Evolutionary conservation across 2,888 invertebrate genomes (phyloP).

Genomic region (Acrocyrtus sp.): DNA sequence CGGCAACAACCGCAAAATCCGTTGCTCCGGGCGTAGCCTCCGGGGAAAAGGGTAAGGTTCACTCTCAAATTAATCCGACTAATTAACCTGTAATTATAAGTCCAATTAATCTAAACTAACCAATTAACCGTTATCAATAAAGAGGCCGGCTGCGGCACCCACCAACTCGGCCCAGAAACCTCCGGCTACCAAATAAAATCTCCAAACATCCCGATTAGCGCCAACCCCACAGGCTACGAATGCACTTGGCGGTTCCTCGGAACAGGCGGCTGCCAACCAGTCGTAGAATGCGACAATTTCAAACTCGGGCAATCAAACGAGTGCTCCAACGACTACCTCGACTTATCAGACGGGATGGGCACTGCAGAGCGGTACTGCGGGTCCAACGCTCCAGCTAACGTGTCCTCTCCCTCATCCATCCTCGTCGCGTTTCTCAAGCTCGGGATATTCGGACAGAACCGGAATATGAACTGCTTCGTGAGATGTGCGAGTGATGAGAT

Average conservation of each 20-base stretch:
- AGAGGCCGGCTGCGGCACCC: slow-evolving; percentile 53
- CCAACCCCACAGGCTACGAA: slow-evolving; percentile 40
- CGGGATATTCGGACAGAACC: slow-evolving; percentile 19
- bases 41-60: neutral
- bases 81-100: neutral
- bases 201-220: slow-evolving; percentile 34
- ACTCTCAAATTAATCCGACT: neutral
- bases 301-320: slow-evolving; percentile 39
- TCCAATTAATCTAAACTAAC: too few species aligned
- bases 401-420: slow-evolving; percentile 42
- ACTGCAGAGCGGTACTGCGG: slow-evolving; percentile 55
- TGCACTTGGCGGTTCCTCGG: slow-evolving; percentile 55
- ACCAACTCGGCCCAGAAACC: slow-evolving; percentile 29
- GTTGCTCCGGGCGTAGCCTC: too few species aligned
- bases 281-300: slow-evolving; percentile 51
- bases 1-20: too few species aligned
- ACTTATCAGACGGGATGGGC: slow-evolving; percentile 54
- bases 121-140: too few species aligned
- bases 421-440: slow-evolving; percentile 39
- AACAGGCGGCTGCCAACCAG: slow-evolving; percentile 50
- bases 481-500: slow-evolving; percentile 39
- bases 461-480: slow-evolving; percentile 49
- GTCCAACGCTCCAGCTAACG: slow-evolving; percentile 47
- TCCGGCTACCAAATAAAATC: slow-evolving; percentile 46
- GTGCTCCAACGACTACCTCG: slow-evolving; percentile 49